Evolutionary conservation across 1,140 invertebrate species (phyloP).

Genomic region (Solen grandis): DNA sequence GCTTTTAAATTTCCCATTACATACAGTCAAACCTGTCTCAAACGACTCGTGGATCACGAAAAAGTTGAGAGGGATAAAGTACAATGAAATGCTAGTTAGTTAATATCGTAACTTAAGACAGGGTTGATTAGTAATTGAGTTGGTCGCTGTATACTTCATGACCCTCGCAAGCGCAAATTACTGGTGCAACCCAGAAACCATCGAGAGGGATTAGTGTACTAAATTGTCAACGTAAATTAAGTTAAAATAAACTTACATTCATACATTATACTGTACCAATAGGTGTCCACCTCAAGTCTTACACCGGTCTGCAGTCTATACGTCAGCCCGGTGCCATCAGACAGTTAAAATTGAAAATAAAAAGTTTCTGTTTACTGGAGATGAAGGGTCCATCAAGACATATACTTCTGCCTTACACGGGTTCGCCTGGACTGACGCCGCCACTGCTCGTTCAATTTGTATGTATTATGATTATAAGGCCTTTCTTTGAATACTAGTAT

Average conservation of each 20-base stretch:
- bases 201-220: neutral
- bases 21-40: too few relatives aligned
- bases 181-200: neutral
- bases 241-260: neutral
- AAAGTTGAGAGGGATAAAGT: too few relatives aligned
- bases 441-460: neutral
- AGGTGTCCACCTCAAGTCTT: constrained; percentile 1
- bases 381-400: neutral
- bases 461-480: neutral
- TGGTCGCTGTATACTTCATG: neutral
- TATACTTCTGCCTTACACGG: constrained; percentile 16
- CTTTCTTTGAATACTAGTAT: too few relatives aligned
- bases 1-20: too few relatives aligned
- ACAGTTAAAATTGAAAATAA: neutral
- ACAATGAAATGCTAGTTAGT: too few relatives aligned
- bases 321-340: neutral
- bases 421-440: constrained; percentile 7
- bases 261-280: neutral
- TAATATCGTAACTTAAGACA: too few relatives aligned
- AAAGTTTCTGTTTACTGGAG: constrained; percentile 7
- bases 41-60: too few relatives aligned
- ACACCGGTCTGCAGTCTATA: neutral
- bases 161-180: neutral
- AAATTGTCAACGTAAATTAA: neutral
- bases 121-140: too few relatives aligned